Base-by-base conservation (phyloP, 2,797 vertebrate species). In the Accipiter badius region DNA sequence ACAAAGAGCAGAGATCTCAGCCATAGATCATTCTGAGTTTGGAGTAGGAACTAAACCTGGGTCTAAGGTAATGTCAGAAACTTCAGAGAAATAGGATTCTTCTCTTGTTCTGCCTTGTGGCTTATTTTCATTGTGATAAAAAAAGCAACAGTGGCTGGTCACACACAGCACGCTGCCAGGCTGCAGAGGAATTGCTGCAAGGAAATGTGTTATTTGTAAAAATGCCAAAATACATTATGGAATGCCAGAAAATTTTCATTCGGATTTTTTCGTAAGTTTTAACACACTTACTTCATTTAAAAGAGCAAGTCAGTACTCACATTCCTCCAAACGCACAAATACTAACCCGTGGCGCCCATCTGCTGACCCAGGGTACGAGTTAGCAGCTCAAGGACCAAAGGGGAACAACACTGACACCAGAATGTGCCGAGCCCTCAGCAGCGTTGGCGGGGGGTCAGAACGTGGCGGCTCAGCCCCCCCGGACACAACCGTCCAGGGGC, bases 81-180 rank as follows among this genome's bases (percentile, higher is more conserved):
- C 35, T 16, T 9, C 14, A 26, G 44, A 15, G 39, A 4, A 17
- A 7, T 4, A 4, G 40, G 9, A 31, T n/a, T 22, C n/a, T 54
- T 65, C 44, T 44, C 47, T 22, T 33, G 31, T n/a, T 33, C 33
- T 54, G 74, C 74, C 78, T 33, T 19, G 7, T 6, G 72, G 15
- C 58, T 37, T 18, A 0, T 35, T 37, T 4, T 28, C 59, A 1
- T 3, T 0, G 0, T 2, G 7, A 18, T 40, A 62, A 16, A 11
- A 35, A 15, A 47, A 28, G 28, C 78, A 44, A 5, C 61, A 2
- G 50, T 33, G 15, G 72, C 2, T 44, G 46, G 22, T 15, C 24
- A 35, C 37, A 2, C 7, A 4, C 57, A 52, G 54, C 47, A 2
- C 49, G 0, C 22, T 9, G 59, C 57, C 49, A 28, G 73, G 82